These are phyloP conservation scores for Trachymyrmex septentrionalis DNA, from an alignment of 1,140 invertebrate genomes.

Conservation along the genomic window DNA sequence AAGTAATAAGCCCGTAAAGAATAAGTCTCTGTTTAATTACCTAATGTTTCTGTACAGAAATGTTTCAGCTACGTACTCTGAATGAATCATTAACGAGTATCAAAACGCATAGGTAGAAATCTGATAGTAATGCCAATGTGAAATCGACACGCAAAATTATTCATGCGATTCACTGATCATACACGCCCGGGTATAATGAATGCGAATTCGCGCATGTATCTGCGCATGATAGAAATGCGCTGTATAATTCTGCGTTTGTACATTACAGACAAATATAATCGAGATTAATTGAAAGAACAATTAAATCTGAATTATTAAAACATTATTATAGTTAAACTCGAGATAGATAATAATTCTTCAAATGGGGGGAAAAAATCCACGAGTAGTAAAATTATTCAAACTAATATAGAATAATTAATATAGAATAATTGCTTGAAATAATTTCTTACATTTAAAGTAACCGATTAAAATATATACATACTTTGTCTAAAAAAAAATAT, in stretches of 20 bases:
- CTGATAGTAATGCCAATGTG: slow-evolving; percentile 34
- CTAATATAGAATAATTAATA: slow-evolving; percentile 6
- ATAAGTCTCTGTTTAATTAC: not conserved
- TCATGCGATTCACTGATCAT: slow-evolving; percentile 32
- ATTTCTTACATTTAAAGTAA: not conserved
- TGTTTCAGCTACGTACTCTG: slow-evolving; percentile 5
- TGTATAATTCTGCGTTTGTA: not conserved
- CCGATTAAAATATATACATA: too few relatives aligned
- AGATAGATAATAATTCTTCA: not conserved
- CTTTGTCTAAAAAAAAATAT: too few relatives aligned
- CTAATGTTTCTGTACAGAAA: not conserved
- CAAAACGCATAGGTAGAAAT: slow-evolving; percentile 17
- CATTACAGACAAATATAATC: slow-evolving; percentile 42
- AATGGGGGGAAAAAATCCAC: not conserved
- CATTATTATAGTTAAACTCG: slow-evolving; percentile 26
- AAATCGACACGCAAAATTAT: slow-evolving; percentile 48
- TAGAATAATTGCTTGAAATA: slow-evolving; percentile 20
- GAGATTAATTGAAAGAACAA: slow-evolving; percentile 45
- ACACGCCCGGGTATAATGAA: slow-evolving; percentile 26
- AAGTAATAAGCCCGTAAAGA: not conserved
- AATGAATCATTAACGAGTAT: slow-evolving; percentile 54
- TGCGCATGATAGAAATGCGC: slow-evolving; percentile 19
- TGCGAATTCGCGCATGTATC: not conserved
- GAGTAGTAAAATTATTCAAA: not conserved
- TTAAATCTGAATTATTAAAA: slow-evolving; percentile 33